Base-by-base conservation (phyloP, 2,113 vertebrate genomes). In the Varanus salvator region DNA sequence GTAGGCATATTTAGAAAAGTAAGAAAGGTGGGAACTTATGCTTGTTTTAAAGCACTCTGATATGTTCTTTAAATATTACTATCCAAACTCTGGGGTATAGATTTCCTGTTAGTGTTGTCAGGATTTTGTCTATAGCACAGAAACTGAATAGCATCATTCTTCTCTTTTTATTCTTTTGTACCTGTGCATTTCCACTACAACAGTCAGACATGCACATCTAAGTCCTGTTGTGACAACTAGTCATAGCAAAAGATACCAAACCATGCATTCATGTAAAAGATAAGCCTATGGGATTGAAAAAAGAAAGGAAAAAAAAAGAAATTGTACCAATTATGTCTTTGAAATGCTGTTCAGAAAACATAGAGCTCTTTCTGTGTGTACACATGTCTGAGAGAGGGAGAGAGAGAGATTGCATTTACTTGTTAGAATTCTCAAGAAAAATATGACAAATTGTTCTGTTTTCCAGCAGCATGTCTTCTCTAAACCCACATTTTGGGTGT, bases 361-460 rank as follows among this genome's bases (percentile, higher is more conserved):
- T 1, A 48, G 75, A 85, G 1, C 0, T 21, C 14, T 17, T 1
- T 0, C 0, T 48, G 0, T 48, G 0, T 77, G 8, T 84, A 21
- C 57, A 14, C 19, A 3, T 74, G n/a, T n/a, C 12, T 5, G 17
- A 5, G n/a, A 14, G 72, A 38, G 31, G 6, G 17, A 19, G 12
- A 38, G 15, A 74, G 72, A 72, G 29, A 74, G 4, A 34, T 6
- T 48, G 60, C 15, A 34, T 29, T 11, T n/a, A 25, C 64, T 84
- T 78, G 38, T 0, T 9, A 38, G 1, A 25, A 3, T 86, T 87
- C 27, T 60, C 27, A 60, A 90, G 74, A 6, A 83, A 29, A 71
- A 78, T 50, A 4, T 38, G 57, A 21, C 21, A 77, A 0, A 0
- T 50, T 1, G 0, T 2, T 57, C 6, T 14, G 12, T 75, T 57